Evolutionary conservation across 2,888 invertebrate genomes (phyloP), one percentile per base, ranked within the genome.

Genomic region (Pterostichus niger): DNA sequence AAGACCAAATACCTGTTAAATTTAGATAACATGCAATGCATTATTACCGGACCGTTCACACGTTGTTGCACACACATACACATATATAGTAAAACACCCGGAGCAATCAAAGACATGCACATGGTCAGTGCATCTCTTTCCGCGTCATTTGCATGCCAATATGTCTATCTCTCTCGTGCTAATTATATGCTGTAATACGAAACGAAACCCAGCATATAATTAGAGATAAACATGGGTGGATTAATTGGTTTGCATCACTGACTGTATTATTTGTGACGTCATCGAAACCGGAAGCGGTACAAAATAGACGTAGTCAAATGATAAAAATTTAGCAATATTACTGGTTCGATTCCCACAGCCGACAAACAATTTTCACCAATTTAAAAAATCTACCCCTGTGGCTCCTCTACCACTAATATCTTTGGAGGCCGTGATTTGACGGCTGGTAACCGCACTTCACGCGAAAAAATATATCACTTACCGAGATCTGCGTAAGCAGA

Each of bases 1-100:
- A 59, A 59, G 31, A 24, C 59, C 59, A 59, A 59, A 59, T 59
- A 59, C 59, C 59, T 59, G 59, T 59, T 59, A 59, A 59, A 59
- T 59, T 31, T 24, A 59, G 59, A 59, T 59, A 59, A 59, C 59
- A 59, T 59, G 59, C 24, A 59, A 59, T 59, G 59, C 59, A 59
- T 59, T 40, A 40, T 40, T 59, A 13, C 4, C 59, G 24, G 11
- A 6, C 59, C 11, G 17, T 59, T 59, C 59, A 59, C 59, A 59
- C 59, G 24, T 9, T 31, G 59, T 11, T 59, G 2, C 11, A 59
- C 59, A 24, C 17, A 24, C 40, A 40, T 6, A 40, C 9, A 40
- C 40, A 40, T 9, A 40, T 9, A 64, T 49, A 49, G 11, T 49
- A 11, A 49, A 49, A 49, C 11, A 11, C n/a, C 49, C 13, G 64